Conservation (phyloP, 2,797 vertebrate genomes). For the Enteromius thamalakanensis region DNA sequence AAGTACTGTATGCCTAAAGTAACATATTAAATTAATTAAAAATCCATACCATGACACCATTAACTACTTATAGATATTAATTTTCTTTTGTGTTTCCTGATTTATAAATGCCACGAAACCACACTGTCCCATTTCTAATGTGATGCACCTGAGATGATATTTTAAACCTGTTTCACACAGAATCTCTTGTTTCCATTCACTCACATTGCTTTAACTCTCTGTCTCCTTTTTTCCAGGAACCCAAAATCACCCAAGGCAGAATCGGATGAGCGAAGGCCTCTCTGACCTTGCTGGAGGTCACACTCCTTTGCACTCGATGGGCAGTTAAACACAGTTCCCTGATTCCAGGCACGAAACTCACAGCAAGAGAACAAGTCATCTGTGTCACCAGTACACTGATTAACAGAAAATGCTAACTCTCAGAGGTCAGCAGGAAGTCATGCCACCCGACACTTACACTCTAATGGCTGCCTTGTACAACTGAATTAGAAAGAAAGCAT, state of each 20-base stretch:
- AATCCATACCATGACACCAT: background rate
- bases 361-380: conserved; percentile 83
- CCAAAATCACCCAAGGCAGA: conserved; percentile 65
- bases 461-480: conserved; percentile 14
- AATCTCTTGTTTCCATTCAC: conserved; percentile 28
- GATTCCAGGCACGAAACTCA: conserved; percentile 85
- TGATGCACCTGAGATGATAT: background rate
- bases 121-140: background rate
- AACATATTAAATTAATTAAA: background rate
- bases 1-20: background rate
- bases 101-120: background rate
- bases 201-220: conserved; percentile 64
- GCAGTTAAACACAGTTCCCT: conserved; percentile 81
- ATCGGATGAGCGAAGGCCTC: conserved; percentile 66
- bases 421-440: conserved; percentile 84
- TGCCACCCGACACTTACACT: conserved; percentile 15
- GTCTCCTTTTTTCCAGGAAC: conserved; percentile 59
- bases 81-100: background rate
- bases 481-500: background rate
- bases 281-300: conserved; percentile 81
- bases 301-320: conserved; percentile 65
- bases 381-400: conserved; percentile 86
- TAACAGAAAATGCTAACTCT: conserved; percentile 85
- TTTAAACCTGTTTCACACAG: background rate
- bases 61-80: conserved; percentile 62